Conservation (phyloP, 53 echinoderm and acorn worm genomes). For the Henricia sp. region DNA sequence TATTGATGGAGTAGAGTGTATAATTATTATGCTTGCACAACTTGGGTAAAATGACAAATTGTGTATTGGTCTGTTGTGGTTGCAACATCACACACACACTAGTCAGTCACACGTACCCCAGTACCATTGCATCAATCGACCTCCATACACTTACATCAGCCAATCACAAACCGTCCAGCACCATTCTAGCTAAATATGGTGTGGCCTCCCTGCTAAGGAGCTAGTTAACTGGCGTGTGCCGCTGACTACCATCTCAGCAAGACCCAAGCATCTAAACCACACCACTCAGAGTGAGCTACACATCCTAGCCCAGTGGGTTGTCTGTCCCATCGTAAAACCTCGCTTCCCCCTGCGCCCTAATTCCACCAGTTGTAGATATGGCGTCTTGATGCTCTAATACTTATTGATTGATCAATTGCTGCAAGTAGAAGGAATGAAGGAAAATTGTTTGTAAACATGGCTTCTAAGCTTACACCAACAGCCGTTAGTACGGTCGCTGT, state of each 20-base stretch:
- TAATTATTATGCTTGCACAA: too few species aligned
- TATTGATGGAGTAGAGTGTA: too few species aligned
- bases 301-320: constrained; percentile 44
- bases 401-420: constrained; percentile 3
- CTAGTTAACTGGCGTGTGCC: constrained; percentile 54
- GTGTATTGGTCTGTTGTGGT: too few species aligned
- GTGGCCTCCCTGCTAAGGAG: constrained; percentile 42
- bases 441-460: constrained; percentile 41
- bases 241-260: constrained; percentile 43
- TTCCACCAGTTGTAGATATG: constrained; percentile 49
- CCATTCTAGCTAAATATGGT: constrained; percentile 57
- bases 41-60: too few species aligned
- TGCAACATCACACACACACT: neutral
- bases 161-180: constrained; percentile 50
- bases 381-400: constrained; percentile 51
- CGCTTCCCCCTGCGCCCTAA: constrained; percentile 52
- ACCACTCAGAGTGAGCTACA: constrained; percentile 14
- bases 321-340: constrained; percentile 30
- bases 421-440: constrained; percentile 11
- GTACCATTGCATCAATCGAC: constrained; percentile 1
- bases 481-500: constrained; percentile 97
- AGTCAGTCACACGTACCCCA: neutral
- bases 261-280: neutral
- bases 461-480: constrained; percentile 68
- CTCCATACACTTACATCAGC: constrained; percentile 14